Base-by-base conservation (phyloP, 2,113 vertebrate species). In the Drymodes brunneopygia region DNA sequence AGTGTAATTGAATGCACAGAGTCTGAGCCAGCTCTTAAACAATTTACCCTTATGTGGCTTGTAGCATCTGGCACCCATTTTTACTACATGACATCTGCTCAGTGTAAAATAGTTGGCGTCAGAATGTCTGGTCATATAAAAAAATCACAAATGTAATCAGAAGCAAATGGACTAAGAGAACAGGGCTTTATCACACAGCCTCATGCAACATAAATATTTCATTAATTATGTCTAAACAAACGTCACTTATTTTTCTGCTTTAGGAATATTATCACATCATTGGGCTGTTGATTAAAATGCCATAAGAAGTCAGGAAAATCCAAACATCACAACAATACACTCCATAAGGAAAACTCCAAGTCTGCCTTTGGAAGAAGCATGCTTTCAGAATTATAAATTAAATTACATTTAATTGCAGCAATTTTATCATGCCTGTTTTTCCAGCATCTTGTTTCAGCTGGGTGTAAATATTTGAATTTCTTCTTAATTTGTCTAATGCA, bases 81-180 rank as follows among this genome's bases (percentile, higher is more conserved):
- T 98, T 98, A 98, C 97, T 98, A 97, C 97, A 98, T 97, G 98
- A 98, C 98, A 98, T 98, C 98, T 98, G 98, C 98, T 98, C 96
- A 97, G 97, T 98, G 97, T 98, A 98, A 98, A 98, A 98, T 96
- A 98, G 94, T 97, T 97, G 98, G 98, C 98, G 98, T 98, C 98
- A 98, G 97, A 97, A 97, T 98, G 98, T 98, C 98, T 98, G 98
- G 97, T 98, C 97, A 98, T 97, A 98, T 98, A 97, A 97, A 97
- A 98, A 98, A 97, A 98, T 98, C 98, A 98, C 97, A 98, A 98
- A 98, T 98, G 97, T 98, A 98, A 98, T 98, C 97, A 98, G 97
- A 98, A 98, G 97, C 97, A 98, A 98, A 98, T 97, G 97, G 98
- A 96, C 95, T 96, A 94, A 94, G 93, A 97, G 97, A 97, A 97